Conservation (phyloP, 2,888 invertebrate genomes). For the Eubasilissa splendida region DNA sequence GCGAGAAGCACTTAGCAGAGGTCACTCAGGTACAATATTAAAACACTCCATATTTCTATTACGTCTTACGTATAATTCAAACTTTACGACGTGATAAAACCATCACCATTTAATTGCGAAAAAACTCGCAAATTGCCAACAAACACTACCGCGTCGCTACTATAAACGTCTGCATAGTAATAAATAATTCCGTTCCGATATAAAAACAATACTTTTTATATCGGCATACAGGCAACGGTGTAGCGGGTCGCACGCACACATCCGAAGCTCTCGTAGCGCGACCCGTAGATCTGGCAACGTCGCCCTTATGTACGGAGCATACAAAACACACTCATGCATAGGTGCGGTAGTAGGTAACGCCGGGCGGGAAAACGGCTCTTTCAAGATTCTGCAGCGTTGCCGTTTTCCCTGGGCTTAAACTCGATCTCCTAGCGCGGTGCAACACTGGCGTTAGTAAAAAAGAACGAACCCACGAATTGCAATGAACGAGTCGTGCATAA, state of each 20-base stretch:
- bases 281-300: slow-evolving; percentile 36
- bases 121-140: neutral
- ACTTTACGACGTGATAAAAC: slow-evolving; percentile 4
- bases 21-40: neutral
- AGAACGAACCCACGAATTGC: neutral
- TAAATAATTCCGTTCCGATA: slow-evolving; percentile 15
- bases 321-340: neutral
- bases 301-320: slow-evolving; percentile 26
- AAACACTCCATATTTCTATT: too few relatives aligned
- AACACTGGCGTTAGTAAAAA: neutral
- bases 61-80: too few relatives aligned
- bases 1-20: slow-evolving; percentile 1
- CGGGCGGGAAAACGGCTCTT: slow-evolving; percentile 42
- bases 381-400: slow-evolving; percentile 38
- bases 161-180: neutral
- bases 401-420: slow-evolving; percentile 23
- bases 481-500: neutral
- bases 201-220: neutral
- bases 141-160: neutral
- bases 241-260: slow-evolving; percentile 16
- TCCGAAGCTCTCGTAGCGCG: slow-evolving; percentile 3
- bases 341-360: slow-evolving; percentile 35
- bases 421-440: neutral
- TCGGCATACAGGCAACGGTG: slow-evolving; percentile 45
- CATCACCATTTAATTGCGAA: neutral